These are phyloP conservation scores for Dallia pectoralis DNA, from an alignment of 2,797 vertebrate species.

Conservation along the genomic window DNA sequence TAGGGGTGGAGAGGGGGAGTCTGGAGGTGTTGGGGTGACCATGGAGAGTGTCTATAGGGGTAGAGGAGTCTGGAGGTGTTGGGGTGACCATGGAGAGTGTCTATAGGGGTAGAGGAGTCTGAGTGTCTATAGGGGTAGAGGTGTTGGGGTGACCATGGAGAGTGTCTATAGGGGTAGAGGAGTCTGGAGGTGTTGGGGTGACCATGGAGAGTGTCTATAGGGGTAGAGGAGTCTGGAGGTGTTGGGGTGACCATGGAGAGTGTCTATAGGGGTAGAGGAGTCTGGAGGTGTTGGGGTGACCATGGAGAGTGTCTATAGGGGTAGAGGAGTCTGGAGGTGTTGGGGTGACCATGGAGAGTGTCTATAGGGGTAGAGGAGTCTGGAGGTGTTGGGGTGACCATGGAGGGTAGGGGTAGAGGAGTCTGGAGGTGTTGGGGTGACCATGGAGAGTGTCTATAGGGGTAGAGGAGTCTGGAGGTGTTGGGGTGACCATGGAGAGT, in stretches of 20 bases:
- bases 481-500: neutral
- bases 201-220: neutral
- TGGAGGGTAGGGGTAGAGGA: neutral
- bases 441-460: neutral
- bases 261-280: neutral
- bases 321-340: neutral
- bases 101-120: neutral
- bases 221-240: neutral
- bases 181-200: neutral
- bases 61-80: neutral
- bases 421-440: neutral
- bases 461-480: neutral
- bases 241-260: neutral
- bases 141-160: neutral
- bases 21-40: neutral
- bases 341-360: neutral
- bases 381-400: neutral
- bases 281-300: neutral
- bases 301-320: neutral
- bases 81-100: neutral
- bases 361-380: neutral
- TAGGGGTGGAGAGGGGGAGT: no score
- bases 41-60: neutral
- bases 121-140: no score
- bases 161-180: neutral